These are phyloP conservation scores for Cremastobaeus sp. DNA, from an alignment of 2,888 invertebrate genomes.

Conservation along the genomic window DNA sequence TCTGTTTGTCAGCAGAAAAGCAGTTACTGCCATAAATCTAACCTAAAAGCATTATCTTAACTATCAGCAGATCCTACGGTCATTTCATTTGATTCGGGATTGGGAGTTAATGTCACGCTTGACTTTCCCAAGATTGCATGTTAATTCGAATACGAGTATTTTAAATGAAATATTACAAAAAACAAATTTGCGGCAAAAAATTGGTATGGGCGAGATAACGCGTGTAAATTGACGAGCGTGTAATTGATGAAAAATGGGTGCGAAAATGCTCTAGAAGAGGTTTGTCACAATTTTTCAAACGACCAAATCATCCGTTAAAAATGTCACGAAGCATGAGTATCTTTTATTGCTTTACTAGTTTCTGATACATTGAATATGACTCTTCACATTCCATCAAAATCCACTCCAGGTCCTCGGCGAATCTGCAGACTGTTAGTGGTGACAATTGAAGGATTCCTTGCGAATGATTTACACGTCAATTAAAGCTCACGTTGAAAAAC, in stretches of 20 bases:
- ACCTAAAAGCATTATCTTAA: slow-evolving; percentile 14
- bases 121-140: too few species aligned
- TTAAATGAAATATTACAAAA: too few species aligned
- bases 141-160: too few species aligned
- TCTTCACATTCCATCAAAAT: slow-evolving; percentile 45
- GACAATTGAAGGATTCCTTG: slow-evolving; percentile 47
- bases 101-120: slow-evolving; percentile 27
- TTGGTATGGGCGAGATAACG: too few species aligned
- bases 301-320: slow-evolving; percentile 29
- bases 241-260: too few species aligned
- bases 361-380: slow-evolving; percentile 31
- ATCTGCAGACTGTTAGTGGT: slow-evolving; percentile 32
- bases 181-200: too few species aligned
- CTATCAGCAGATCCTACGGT: slow-evolving; percentile 13
- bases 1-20: slow-evolving; percentile 30
- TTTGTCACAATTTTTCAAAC: slow-evolving; percentile 1
- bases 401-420: slow-evolving; percentile 29
- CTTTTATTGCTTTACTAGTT: slow-evolving; percentile 20
- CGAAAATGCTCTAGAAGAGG: slow-evolving; percentile 8
- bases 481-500: slow-evolving; percentile 21
- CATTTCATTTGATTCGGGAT: slow-evolving; percentile 23
- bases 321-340: slow-evolving; percentile 18
- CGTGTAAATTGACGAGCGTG: too few species aligned
- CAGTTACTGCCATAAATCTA: slow-evolving; percentile 17
- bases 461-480: slow-evolving; percentile 40